These are phyloP conservation scores for Arrhamphus sclerolepis DNA, from an alignment of 2,797 vertebrate genomes.

Conservation along the genomic window DNA sequence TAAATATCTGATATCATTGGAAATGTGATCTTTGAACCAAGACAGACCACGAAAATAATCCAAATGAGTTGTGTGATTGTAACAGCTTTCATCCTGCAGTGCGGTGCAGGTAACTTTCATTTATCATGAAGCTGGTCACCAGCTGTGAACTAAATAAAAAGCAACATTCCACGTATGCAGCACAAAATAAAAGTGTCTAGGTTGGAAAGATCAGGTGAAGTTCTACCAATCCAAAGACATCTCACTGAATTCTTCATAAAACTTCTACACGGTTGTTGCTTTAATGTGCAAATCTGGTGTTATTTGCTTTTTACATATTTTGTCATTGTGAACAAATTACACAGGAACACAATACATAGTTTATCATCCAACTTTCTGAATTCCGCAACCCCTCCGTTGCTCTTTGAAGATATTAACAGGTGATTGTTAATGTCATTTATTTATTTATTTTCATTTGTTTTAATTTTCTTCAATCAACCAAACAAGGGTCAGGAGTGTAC, in stretches of 20 bases:
- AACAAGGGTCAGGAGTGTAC: background rate
- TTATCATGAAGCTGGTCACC: conserved; percentile 12
- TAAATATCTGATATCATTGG: no score
- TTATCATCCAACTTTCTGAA: background rate
- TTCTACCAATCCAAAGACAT: no score
- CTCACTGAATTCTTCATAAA: background rate
- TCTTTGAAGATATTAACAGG: background rate
- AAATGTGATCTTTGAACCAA: no score
- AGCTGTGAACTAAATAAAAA: conserved; percentile 17
- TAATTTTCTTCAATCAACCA: no score
- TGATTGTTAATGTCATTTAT: background rate
- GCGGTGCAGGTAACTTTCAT: background rate
- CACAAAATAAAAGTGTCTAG: background rate
- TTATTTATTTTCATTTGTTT: no score
- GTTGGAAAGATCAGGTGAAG: no score
- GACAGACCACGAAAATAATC: conserved; percentile 22
- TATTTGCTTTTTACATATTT: background rate
- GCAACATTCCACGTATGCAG: conserved; percentile 7
- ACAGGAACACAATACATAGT: conserved; percentile 16
- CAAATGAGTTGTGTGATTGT: conserved; percentile 12
- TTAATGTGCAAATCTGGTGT: background rate
- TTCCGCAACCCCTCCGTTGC: background rate
- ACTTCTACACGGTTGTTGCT: background rate
- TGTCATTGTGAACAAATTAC: conserved; percentile 17
- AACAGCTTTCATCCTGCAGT: conserved; percentile 11